Evolutionary conservation across 2,797 vertebrate species (phyloP), one percentile per base, ranked within the genome.

Genomic region (Sardinella longiceps): DNA sequence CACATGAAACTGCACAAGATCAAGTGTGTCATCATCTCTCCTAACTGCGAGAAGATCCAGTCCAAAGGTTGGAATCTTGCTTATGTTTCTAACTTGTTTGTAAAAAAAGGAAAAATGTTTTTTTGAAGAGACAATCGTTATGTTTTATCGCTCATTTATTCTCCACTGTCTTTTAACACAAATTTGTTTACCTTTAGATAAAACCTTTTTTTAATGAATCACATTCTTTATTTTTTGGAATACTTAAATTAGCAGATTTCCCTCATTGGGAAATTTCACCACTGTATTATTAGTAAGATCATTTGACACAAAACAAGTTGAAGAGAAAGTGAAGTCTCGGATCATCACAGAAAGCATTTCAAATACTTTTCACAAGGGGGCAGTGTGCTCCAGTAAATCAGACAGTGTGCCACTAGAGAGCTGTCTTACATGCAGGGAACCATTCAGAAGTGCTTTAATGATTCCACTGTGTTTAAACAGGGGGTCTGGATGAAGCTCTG

Each of bases 21-120:
- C 84, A 99, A 97, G 83, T 99, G 98, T 87, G 98, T 99, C 9
- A 97, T 99, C 90, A 99, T 99, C 92, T 99, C 98, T 70, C 98
- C 98, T 80, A 99, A 99, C 94, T 99, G 98, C 37, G 98, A 99
- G 93, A 99, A 99, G 94, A 99, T 99, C 88, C 98, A 99, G 88
- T 97, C 98, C 81, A 99, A 99, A 96, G 98, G 98, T 98, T 84
- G 86, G 84, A 15, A 11, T 66, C 63, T 15, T 15, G 28, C 11
- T 5, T 15, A 33, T 37, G 12, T 14, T 25, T 66, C 1, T 14
- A 66, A 3, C 28, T 33, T 30, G n/a, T 15, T 2, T 43, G 39
- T 43, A 5, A 43, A 56, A 56, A 56, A 23, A 1, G 7, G 5
- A 53, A 53, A 53, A 53, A 56, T 23, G 18, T 6, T 20, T 10